Conservation (phyloP, 2,113 vertebrate species). For the Scomber scombrus region DNA sequence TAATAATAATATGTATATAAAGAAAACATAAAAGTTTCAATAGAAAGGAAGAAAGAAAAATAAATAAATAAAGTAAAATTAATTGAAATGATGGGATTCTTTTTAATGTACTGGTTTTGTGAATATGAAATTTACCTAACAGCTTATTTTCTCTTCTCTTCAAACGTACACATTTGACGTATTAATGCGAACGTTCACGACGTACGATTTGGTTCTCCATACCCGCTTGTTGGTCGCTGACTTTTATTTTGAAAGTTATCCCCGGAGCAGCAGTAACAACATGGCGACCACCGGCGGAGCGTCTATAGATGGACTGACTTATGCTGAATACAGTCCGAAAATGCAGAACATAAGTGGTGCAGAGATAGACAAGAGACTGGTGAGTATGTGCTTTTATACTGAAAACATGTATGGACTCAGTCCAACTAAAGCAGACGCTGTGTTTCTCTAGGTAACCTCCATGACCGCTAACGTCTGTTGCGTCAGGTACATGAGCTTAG, state of each 20-base stretch:
- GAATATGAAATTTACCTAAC: no score
- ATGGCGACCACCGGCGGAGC: constrained; percentile 69
- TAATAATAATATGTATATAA: no score
- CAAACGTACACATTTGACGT: no score
- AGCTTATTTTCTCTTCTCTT: no score
- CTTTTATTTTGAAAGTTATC: constrained; percentile 41
- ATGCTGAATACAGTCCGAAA: constrained; percentile 75
- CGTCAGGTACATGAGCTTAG: no score
- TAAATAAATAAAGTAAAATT: no score
- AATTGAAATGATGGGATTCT: no score
- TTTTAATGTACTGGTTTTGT: no score
- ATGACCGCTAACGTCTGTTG: constrained; percentile 34
- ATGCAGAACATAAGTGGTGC: constrained; percentile 55
- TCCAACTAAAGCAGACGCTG: not conserved
- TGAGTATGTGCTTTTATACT: constrained; percentile 39
- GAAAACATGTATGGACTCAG: accelerated
- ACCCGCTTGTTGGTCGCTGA: not conserved
- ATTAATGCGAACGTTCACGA: no score
- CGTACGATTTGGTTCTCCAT: no score
- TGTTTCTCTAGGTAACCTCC: constrained; percentile 6
- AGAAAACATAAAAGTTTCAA: no score
- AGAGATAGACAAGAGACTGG: constrained; percentile 80
- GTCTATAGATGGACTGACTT: constrained; percentile 66
- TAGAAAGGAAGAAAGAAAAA: no score
- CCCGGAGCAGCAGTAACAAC: constrained; percentile 50